Evolutionary conservation across 2,797 vertebrate genomes (phyloP), one percentile per base, ranked within the genome.

Genomic region (Catamblyrhynchus diadema): DNA sequence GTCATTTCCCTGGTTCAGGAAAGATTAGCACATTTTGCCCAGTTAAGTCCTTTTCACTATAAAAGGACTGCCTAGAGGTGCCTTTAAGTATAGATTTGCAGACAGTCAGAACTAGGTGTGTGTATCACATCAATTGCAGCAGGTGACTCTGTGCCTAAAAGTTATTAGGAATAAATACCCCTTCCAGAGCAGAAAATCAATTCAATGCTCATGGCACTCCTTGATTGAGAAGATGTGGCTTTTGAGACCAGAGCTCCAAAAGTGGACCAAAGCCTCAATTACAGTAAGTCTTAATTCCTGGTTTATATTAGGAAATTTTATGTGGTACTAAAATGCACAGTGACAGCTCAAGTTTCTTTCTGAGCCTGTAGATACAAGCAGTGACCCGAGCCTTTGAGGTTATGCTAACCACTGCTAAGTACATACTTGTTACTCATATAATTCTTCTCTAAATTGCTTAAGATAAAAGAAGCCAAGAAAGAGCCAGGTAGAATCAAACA

Each of bases 381-480:
- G n/a, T 69, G 87, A 94, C 75, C 85, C 1, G 0, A 65, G 85
- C 23, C 80, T 94, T 65, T 61, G 47, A 94, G 93, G 82, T 75
- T 21, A 0, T 19, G 61, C 33, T 91, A 95, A 83, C 53, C 75
- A 81, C 65, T 59, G 65, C 39, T 86, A 88, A 78, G 35, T 30
- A 41, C 61, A 41, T 28, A 67, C 61, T 93, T 91, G 85, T 59
- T 81, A 78, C 86, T 71, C 64, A 42, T 14, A 73, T 28, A 93
- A 81, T 81, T 83, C 72, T 81, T 30, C 56, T 50, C 65, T 69
- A 91, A 93, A 94, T 90, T 69, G 80, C 84, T 71, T 60, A 83
- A 90, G 93, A 93, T 87, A 86, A 96, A 93, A 91, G 93, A 23
- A 83, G 90, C 50, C 7, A 23, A 80, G 85, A 74, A 90, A 65